These are phyloP conservation scores for Branchellion lobata DNA, from an alignment of 2,888 invertebrate genomes.

Conservation along the genomic window DNA sequence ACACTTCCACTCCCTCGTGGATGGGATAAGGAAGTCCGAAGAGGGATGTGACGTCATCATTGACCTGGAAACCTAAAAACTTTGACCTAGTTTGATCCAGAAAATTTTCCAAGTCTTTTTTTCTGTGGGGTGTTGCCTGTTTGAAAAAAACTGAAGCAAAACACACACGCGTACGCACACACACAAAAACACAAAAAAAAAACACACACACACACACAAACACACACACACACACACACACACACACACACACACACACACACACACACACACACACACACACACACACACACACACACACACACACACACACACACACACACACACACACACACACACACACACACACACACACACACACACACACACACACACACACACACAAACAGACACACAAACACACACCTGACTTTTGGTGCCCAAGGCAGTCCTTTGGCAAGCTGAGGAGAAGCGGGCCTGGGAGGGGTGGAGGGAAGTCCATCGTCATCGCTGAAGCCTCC, in stretches of 20 bases:
- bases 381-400: background rate
- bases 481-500: conserved; percentile 72
- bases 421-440: conserved; percentile 76
- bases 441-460: conserved; percentile 68
- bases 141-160: background rate
- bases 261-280: no score
- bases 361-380: background rate
- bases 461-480: conserved; percentile 65
- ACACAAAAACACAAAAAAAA: no score
- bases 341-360: no score
- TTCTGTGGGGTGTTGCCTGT: conserved; percentile 53
- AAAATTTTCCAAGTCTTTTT: conserved; percentile 81
- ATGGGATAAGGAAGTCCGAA: conserved; percentile 95
- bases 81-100: conserved; percentile 86
- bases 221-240: no score
- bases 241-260: no score
- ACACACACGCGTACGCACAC: no score
- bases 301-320: no score
- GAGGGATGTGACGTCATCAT: conserved; percentile 77
- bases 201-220: no score
- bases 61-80: conserved; percentile 89
- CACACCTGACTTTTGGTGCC: conserved; percentile 81
- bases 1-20: conserved; percentile 87
- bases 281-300: no score
- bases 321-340: no score